Conservation (phyloP, 2,888 invertebrate species). For the Esperia sulphurella region DNA sequence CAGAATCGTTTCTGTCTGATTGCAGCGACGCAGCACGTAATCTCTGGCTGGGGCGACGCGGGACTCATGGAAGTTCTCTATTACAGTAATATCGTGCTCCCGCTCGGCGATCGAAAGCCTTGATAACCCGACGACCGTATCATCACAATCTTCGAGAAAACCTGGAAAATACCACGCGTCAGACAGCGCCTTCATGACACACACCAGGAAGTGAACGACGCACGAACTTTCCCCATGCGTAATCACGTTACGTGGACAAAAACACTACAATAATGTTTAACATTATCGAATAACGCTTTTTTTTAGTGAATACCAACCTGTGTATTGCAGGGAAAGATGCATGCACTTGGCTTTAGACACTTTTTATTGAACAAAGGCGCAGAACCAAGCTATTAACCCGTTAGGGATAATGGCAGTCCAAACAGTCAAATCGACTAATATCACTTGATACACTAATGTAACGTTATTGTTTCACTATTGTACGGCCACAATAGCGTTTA, state of each 20-base stretch:
- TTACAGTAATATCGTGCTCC: slow-evolving; percentile 61
- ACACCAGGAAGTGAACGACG: slow-evolving; percentile 65
- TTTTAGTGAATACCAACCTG: slow-evolving; percentile 54
- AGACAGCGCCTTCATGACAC: slow-evolving; percentile 43
- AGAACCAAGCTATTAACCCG: slow-evolving; percentile 76
- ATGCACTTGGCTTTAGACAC: slow-evolving; percentile 79
- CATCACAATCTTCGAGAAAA: slow-evolving; percentile 79
- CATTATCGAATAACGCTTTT: neutral
- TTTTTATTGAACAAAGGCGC: slow-evolving; percentile 72
- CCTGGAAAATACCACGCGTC: slow-evolving; percentile 49
- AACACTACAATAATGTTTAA: neutral
- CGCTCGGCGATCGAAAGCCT: slow-evolving; percentile 72
- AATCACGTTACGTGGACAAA: slow-evolving; percentile 48
- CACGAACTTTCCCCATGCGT: slow-evolving; percentile 66
- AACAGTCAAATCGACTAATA: slow-evolving; percentile 37
- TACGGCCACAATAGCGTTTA: slow-evolving; percentile 45
- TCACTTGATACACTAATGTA: slow-evolving; percentile 25
- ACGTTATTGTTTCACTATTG: slow-evolving; percentile 36
- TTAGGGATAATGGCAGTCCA: slow-evolving; percentile 75
- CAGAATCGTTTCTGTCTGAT: slow-evolving; percentile 79
- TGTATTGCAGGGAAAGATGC: slow-evolving; percentile 78
- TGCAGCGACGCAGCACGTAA: slow-evolving; percentile 82
- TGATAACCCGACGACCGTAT: slow-evolving; percentile 75
- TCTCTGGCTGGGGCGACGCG: slow-evolving; percentile 62
- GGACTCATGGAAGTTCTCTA: slow-evolving; percentile 65